Conservation (phyloP, 2,888 invertebrate species). For the Halocaridina rubra region DNA sequence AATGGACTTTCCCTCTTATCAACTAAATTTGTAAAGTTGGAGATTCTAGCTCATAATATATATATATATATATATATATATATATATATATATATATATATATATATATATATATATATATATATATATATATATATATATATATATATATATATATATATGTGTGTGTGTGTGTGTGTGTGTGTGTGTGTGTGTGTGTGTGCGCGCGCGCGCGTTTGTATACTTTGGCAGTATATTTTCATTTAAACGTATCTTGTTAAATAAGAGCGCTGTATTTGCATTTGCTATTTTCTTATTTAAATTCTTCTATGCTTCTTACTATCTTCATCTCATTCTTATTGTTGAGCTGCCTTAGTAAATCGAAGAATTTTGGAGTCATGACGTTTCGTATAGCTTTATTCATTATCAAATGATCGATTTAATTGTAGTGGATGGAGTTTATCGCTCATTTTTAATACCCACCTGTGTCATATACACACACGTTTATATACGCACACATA, state of each 20-base stretch:
- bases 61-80: no score
- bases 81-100: constrained; percentile 4
- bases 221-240: neutral
- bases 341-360: neutral
- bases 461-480: no score
- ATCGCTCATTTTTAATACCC: no score
- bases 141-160: constrained; percentile 40
- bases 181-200: neutral
- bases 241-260: neutral
- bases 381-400: no score
- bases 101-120: constrained; percentile 44
- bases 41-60: neutral
- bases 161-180: constrained; percentile 22
- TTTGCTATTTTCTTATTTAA: neutral
- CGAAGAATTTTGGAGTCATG: no score
- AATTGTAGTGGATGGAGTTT: no score
- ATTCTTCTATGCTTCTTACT: neutral
- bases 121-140: constrained; percentile 43
- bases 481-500: no score
- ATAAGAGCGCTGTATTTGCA: neutral
- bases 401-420: no score
- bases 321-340: neutral
- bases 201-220: neutral
- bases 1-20: neutral
- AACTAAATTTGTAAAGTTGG: neutral